Conservation (phyloP, 23 tunicate genomes). For the Halocynthia aurantium region DNA sequence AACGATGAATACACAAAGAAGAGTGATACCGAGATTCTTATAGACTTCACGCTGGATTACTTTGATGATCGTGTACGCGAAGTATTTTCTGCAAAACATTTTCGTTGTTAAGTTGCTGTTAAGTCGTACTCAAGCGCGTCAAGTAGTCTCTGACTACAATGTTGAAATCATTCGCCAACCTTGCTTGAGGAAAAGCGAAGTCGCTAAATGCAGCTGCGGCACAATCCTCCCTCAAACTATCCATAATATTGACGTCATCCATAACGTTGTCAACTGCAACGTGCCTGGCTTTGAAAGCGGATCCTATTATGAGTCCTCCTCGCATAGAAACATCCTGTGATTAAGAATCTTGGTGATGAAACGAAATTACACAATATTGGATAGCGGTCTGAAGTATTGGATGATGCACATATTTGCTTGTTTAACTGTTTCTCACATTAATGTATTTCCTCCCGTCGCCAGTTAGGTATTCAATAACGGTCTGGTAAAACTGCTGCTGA, state of each 20-base stretch:
- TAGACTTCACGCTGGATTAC: slow-evolving; percentile 13
- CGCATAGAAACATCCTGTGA: slow-evolving; percentile 18
- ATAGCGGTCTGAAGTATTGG: not conserved
- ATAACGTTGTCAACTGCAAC: not conserved
- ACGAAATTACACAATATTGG: too few species aligned
- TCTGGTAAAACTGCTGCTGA: slow-evolving; percentile 1
- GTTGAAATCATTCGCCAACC: not conserved
- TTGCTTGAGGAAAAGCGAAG: slow-evolving; percentile 8
- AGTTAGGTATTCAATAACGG: not conserved
- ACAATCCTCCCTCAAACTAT: slow-evolving; percentile 8
- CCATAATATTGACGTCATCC: slow-evolving; percentile 17
- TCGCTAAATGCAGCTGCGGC: slow-evolving; percentile 11
- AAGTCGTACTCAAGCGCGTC: not conserved
- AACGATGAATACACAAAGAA: slow-evolving; percentile 14
- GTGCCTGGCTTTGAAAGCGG: slow-evolving; percentile 3
- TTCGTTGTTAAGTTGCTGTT: not conserved
- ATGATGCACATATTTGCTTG: not conserved
- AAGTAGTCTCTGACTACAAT: not conserved
- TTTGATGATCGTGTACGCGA: slow-evolving; percentile 1
- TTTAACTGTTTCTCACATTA: slow-evolving; percentile 7
- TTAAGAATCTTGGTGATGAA: too few species aligned
- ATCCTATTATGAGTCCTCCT: slow-evolving; percentile 9
- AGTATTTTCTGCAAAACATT: slow-evolving; percentile 7
- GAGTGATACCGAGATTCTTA: slow-evolving; percentile 22
- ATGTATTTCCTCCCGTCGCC: slow-evolving; percentile 1